A percentile compares a stretch with the other conserved stretches of the same genome.
Conservation (phyloP, 1,140 invertebrate species). For the Mactra quadrangularis region DNA sequence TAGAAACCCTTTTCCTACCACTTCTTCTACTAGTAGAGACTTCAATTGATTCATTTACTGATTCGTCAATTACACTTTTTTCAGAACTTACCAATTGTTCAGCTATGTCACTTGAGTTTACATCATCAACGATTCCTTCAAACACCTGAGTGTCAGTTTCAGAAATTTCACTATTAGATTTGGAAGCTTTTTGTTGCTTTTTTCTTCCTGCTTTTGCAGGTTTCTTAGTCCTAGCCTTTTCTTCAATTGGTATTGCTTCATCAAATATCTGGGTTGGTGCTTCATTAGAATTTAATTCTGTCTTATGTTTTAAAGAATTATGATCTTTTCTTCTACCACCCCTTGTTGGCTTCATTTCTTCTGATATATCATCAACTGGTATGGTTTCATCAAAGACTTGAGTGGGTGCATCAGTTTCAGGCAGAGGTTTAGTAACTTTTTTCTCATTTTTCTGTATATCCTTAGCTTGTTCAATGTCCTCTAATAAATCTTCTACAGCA, state of each 20-base stretch:
- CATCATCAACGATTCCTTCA: constrained; percentile 14
- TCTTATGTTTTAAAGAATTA: not conserved
- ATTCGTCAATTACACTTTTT: too few relatives aligned
- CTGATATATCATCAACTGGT: not conserved
- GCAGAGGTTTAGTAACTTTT: not conserved
- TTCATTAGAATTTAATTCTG: not conserved
- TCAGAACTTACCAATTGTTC: not conserved
- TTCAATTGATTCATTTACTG: not conserved
- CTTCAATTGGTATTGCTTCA: constrained; percentile 22
- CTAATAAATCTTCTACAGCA: not conserved
- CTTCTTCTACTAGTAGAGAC: not conserved
- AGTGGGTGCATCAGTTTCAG: constrained; percentile 38
- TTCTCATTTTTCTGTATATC: not conserved
- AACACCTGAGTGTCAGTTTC: constrained; percentile 23
- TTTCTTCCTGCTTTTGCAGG: not conserved
- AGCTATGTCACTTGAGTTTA: not conserved
- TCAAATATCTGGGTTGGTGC: constrained; percentile 45
- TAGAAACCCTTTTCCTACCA: not conserved
- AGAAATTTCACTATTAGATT: not conserved
- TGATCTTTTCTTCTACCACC: constrained; percentile 3
- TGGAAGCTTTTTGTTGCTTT: too few relatives aligned
- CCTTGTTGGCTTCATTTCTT: not conserved
- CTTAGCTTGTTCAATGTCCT: not conserved
- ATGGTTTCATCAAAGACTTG: constrained; percentile 51
- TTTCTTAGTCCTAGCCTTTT: not conserved